Conservation (phyloP, 2,888 invertebrate genomes). For the Drosophila leonis region DNA sequence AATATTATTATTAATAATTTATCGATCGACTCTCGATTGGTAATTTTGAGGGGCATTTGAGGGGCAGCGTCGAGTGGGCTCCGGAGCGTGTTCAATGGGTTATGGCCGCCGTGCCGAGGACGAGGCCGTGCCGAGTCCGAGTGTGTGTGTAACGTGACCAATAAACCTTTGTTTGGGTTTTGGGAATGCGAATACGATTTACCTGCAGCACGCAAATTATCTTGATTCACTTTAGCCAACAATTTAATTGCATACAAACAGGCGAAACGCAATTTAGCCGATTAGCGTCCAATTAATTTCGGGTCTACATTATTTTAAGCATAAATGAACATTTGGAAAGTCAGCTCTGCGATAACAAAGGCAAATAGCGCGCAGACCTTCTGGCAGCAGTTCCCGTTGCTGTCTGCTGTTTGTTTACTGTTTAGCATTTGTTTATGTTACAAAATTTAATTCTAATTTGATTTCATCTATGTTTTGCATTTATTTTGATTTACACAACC, state of each 20-base stretch:
- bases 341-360: slow-evolving; percentile 53
- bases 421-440: neutral
- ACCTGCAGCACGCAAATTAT: slow-evolving; percentile 17
- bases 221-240: slow-evolving; percentile 62
- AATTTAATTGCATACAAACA: slow-evolving; percentile 75
- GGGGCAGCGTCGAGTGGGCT: neutral
- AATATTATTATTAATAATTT: slow-evolving; percentile 12
- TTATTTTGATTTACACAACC: neutral
- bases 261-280: slow-evolving; percentile 24
- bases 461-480: neutral
- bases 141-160: slow-evolving; percentile 4
- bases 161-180: slow-evolving; percentile 3
- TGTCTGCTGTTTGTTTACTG: neutral
- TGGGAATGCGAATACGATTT: slow-evolving; percentile 2
- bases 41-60: neutral
- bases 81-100: slow-evolving; percentile 15
- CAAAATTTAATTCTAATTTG: slow-evolving; percentile 1
- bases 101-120: neutral
- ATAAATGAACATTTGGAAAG: slow-evolving; percentile 62
- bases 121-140: no score
- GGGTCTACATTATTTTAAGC: slow-evolving; percentile 67
- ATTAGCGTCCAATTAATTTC: slow-evolving; percentile 69
- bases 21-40: slow-evolving; percentile 7
- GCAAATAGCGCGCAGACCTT: slow-evolving; percentile 12
- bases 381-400: neutral